Conservation (phyloP, 2,888 invertebrate genomes). For the Orchesellides sinensis region DNA sequence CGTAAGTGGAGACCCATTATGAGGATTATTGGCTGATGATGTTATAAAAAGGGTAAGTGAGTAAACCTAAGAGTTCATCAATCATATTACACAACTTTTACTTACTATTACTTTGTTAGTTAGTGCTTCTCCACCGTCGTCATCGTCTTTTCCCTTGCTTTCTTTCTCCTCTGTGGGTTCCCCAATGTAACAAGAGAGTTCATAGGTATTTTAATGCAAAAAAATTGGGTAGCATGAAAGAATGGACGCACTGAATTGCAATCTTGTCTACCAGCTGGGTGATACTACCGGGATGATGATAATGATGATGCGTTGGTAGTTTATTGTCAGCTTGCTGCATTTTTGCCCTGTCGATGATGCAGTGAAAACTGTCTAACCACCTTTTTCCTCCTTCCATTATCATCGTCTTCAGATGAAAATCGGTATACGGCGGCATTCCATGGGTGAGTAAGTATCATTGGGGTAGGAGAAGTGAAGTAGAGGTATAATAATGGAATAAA, state of each 20-base stretch:
- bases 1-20: conserved; percentile 65
- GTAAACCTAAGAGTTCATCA: conserved; percentile 66
- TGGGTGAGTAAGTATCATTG: too few species aligned
- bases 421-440: too few species aligned
- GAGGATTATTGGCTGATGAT: conserved; percentile 68
- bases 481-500: too few species aligned
- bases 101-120: conserved; percentile 22
- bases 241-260: conserved; percentile 6
- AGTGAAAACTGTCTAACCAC: not conserved
- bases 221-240: not conserved
- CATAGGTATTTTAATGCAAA: too few species aligned
- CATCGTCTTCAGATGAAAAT: not conserved
- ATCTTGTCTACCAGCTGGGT: conserved; percentile 44
- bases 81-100: conserved; percentile 63
- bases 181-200: not conserved
- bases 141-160: conserved; percentile 7
- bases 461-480: too few species aligned
- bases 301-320: conserved; percentile 40
- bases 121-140: conserved; percentile 7
- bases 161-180: not conserved
- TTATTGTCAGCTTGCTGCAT: not conserved
- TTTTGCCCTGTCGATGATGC: not conserved
- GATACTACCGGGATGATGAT: not conserved
- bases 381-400: conserved; percentile 24
- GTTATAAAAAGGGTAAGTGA: conserved; percentile 67